Evolutionary conservation across 1,140 invertebrate species (phyloP), one percentile per base, ranked within the genome.

Genomic region (Eufriesea mexicana): DNA sequence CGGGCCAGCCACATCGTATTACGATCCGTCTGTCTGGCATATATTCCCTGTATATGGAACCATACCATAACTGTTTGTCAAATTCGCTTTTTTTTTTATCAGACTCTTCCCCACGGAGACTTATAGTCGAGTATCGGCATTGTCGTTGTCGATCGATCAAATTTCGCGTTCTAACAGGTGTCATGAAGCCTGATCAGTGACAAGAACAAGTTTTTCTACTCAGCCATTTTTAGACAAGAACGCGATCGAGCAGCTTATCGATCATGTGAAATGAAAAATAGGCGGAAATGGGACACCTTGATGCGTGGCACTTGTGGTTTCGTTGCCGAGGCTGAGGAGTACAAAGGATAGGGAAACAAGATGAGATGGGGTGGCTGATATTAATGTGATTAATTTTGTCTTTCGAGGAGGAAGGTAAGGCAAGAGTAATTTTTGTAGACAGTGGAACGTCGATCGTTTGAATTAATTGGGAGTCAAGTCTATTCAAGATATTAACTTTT

Each of bases 141-240:
- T 75, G 78, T 87, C 83, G 74, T 85, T 61, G 76, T 68, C 88
- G 89, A 94, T 94, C 93, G 91, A 94, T 94, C 93, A 94, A 93
- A 94, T 91, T 92, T 91, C 86, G 82, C 79, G 84, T 35, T 79
- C 80, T 90, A 91, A 92, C 90, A 91, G 89, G 90, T 92, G 90
- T 93, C 90, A 86, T 77, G 81, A 81, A 86, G 86, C 86, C 83
- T 78, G 86, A 84, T 80, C 89, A 59, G 47, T 89, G 90, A 92
- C 89, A 86, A 75, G 82, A 85, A 94, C 93, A 94, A 91, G 93
- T 92, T 92, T 93, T 93, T 94, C 91, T 93, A 94, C 93, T 94
- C 90, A 90, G 61, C 79, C 64, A 85, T 84, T 84, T 89, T 83
- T 78, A 71, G 70, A 68, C 76, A 59, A 47, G 55, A 54, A 74